Conservation (phyloP, 1,140 invertebrate genomes). For the Tetragnatha versicolor region DNA sequence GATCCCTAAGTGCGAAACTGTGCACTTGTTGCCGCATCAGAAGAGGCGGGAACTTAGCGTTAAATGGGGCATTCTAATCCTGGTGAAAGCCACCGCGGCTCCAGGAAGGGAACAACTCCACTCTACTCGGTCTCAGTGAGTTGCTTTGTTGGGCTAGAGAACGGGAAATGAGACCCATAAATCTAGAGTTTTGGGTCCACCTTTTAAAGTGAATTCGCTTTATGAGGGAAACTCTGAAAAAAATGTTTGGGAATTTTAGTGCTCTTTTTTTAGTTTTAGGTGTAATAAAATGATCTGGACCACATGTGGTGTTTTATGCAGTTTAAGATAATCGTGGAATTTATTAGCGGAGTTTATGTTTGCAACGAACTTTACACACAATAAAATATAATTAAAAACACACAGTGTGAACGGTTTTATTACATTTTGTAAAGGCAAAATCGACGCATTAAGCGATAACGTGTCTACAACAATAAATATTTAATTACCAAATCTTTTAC, state of each 20-base stretch:
- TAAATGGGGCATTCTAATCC: constrained; percentile 24
- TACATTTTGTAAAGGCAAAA: no score
- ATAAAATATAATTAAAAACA: no score
- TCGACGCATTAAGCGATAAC: no score
- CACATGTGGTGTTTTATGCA: no score
- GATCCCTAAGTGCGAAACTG: not conserved
- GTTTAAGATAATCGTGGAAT: no score
- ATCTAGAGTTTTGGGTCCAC: not conserved
- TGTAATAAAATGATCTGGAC: not conserved
- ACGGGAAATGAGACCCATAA: constrained; percentile 9
- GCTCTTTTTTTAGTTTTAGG: not conserved
- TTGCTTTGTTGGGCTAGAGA: not conserved
- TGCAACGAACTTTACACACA: no score
- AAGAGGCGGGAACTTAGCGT: not conserved
- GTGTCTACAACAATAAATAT: no score
- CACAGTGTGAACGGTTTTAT: no score
- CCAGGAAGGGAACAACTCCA: not conserved
- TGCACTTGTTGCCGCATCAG: constrained; percentile 12
- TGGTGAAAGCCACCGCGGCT: not conserved
- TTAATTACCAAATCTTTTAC: no score
- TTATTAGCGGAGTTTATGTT: no score
- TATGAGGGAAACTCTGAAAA: not conserved
- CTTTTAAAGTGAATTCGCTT: not conserved
- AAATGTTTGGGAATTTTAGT: not conserved
- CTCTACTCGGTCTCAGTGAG: not conserved